phyloP scores from a whole-genome alignment of 2,113 vertebrate species.

The mouse (Mus musculus) region DNA sequence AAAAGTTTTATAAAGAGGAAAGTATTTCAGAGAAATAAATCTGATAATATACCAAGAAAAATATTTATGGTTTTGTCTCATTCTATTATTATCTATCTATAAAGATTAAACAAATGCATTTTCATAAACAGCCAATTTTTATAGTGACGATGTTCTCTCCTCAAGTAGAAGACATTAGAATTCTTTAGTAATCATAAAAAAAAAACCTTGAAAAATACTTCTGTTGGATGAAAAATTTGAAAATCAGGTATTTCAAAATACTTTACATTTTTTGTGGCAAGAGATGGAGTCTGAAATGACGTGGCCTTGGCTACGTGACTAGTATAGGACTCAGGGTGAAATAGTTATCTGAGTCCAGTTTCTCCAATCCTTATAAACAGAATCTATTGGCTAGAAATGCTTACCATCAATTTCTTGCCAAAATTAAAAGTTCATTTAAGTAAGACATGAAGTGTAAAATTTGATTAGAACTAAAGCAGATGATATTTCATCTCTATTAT shows the following conservation, averaged over 20 bases:
- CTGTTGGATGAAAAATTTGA: background rate
- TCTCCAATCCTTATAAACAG: background rate
- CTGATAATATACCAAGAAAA: background rate
- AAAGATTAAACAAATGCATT: background rate
- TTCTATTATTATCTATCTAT: background rate
- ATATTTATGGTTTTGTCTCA: slow-evolving; percentile 21
- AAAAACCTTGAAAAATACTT: background rate
- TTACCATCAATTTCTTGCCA: background rate
- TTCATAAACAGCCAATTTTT: background rate
- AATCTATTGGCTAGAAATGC: background rate
- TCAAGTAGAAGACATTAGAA: background rate
- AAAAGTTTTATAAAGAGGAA: background rate
- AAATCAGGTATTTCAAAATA: background rate
- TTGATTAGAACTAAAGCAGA: background rate
- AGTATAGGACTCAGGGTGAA: background rate
- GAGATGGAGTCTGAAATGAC: background rate
- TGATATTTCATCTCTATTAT: background rate
- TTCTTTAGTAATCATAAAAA: background rate
- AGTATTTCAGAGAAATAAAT: slow-evolving; percentile 28
- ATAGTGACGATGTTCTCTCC: background rate
- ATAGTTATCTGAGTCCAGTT: background rate
- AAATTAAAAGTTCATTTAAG: background rate
- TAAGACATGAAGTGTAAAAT: background rate
- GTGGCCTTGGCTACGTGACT: background rate
- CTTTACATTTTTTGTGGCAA: background rate